Conservation (phyloP, 1,140 invertebrate genomes). For the Limonius californicus region DNA sequence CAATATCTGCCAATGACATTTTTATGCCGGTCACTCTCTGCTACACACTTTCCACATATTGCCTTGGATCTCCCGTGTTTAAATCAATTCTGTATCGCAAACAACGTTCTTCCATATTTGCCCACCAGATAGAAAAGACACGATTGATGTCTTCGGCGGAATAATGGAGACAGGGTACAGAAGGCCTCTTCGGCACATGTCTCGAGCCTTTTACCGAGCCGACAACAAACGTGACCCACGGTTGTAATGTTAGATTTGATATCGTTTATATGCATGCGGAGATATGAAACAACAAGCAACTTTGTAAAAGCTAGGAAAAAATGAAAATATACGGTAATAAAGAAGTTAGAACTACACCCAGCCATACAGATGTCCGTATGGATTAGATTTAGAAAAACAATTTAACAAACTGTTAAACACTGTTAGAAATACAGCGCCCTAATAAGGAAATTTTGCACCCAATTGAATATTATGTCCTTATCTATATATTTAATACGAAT, state of each 20-base stretch:
- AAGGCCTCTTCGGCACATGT: slow-evolving; percentile 2
- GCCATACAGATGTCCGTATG: no score
- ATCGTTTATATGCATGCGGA: slow-evolving; percentile 6
- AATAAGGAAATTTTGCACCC: no score
- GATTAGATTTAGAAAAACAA: no score
- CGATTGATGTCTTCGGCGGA: slow-evolving; percentile 1
- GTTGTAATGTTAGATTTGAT: slow-evolving; percentile 9
- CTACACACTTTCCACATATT: background rate
- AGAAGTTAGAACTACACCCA: no score
- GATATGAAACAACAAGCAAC: background rate
- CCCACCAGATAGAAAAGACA: background rate
- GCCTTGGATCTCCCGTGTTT: background rate
- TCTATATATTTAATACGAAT: no score
- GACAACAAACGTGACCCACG: slow-evolving; percentile 5
- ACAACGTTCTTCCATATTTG: slow-evolving; percentile 5
- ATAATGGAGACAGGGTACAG: slow-evolving; percentile 5
- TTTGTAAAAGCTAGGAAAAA: background rate
- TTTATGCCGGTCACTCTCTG: slow-evolving; percentile 2
- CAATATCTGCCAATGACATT: slow-evolving; percentile 5
- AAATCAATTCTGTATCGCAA: slow-evolving; percentile 4
- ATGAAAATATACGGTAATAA: no score
- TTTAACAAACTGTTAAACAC: no score
- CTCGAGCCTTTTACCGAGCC: slow-evolving; percentile 1
- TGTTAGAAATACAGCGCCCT: no score
- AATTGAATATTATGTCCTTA: no score